Evolutionary conservation across 2,113 vertebrate species (phyloP).

Genomic region (Sylvia atricapilla): DNA sequence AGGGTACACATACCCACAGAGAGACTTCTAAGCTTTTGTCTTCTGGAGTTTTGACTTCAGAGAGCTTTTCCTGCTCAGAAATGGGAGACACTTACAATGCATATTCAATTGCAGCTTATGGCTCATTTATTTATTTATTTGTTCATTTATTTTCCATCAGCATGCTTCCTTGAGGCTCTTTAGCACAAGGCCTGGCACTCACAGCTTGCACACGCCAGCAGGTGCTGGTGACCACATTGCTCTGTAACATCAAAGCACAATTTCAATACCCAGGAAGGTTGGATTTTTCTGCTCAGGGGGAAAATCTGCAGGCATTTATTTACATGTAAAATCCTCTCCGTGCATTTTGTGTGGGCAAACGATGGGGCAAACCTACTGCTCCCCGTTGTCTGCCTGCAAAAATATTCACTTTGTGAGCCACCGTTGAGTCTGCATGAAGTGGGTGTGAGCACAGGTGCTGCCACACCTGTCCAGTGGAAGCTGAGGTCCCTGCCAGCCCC

Average conservation of each 20-base stretch:
- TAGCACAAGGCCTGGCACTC: neutral
- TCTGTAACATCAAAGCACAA: neutral
- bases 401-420: neutral
- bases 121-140: neutral
- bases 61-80: neutral
- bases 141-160: neutral
- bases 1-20: neutral
- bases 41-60: neutral
- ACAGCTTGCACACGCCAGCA: neutral
- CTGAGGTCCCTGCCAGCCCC: neutral
- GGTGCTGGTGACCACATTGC: neutral
- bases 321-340: neutral
- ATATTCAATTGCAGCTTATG: neutral
- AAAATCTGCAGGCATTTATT: neutral
- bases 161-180: neutral
- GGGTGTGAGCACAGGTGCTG: neutral
- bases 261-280: neutral
- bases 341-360: neutral
- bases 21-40: neutral
- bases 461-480: neutral
- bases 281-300: neutral
- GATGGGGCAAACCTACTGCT: neutral
- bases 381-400: neutral
- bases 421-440: fast-evolving
- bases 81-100: neutral